A percentile compares a stretch with the other conserved stretches of the same genome.
Evolutionary conservation across 2,888 invertebrate genomes (phyloP).

Genomic region (Coleophora deauratella): DNA sequence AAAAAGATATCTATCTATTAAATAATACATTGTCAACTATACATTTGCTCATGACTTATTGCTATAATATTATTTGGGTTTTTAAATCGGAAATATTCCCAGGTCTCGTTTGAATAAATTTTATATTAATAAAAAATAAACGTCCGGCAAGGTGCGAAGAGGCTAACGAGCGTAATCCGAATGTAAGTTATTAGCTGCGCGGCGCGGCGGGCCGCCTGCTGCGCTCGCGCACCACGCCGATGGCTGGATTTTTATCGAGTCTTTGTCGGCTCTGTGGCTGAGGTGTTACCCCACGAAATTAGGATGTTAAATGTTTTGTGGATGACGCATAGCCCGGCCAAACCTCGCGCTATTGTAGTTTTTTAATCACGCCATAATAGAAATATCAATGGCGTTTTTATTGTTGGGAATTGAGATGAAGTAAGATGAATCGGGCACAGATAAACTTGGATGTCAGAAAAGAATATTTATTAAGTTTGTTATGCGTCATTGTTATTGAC

Average conservation of each 20-base stretch:
- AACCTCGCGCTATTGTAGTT: constrained; percentile 24
- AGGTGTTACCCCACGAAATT: constrained; percentile 68
- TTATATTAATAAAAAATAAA: constrained; percentile 65
- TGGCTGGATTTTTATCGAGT: constrained; percentile 59
- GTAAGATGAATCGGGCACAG: too few relatives aligned
- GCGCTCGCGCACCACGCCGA: constrained; percentile 46
- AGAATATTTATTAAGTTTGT: too few relatives aligned
- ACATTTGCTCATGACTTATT: constrained; percentile 58
- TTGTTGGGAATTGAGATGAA: not conserved
- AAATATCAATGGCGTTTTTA: constrained; percentile 46
- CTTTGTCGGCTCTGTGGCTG: constrained; percentile 67
- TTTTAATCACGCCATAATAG: constrained; percentile 43
- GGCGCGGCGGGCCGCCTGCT: constrained; percentile 45
- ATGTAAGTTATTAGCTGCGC: constrained; percentile 67
- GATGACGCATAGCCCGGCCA: constrained; percentile 59
- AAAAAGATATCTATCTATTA: too few relatives aligned
- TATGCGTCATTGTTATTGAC: too few relatives aligned
- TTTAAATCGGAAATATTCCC: constrained; percentile 61
- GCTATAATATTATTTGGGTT: constrained; percentile 54
- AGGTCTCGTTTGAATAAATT: constrained; percentile 63
- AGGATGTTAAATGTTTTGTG: constrained; percentile 67
- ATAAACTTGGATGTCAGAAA: too few relatives aligned
- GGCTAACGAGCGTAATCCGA: constrained; percentile 71
- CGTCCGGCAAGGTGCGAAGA: constrained; percentile 68
- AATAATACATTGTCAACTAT: constrained; percentile 18